These are phyloP conservation scores for Cynopterus sphinx DNA, from an alignment of 2,797 vertebrate species.

Conservation along the genomic window DNA sequence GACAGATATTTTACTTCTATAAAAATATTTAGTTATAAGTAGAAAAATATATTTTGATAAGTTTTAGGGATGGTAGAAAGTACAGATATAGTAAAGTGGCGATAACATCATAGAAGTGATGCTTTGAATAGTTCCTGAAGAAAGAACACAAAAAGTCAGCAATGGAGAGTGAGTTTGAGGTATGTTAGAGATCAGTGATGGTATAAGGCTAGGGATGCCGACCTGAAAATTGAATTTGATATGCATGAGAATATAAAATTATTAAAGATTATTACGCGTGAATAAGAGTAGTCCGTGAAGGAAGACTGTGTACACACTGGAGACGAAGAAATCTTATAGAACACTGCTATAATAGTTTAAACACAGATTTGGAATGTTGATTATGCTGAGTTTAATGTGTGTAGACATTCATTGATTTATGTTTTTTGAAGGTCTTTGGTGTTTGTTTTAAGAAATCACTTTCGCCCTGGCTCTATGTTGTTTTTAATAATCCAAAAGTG, in stretches of 20 bases:
- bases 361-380: neutral
- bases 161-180: neutral
- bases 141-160: neutral
- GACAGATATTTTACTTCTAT: neutral
- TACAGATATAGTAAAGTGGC: neutral
- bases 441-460: constrained; percentile 5
- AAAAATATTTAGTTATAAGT: neutral
- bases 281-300: neutral
- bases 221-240: neutral
- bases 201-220: neutral
- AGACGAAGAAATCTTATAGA: neutral
- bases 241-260: neutral
- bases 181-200: neutral
- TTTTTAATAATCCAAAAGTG: neutral
- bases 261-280: neutral
- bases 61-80: neutral
- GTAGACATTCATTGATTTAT: neutral
- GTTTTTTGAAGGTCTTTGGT: neutral
- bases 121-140: neutral
- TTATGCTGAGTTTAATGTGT: neutral
- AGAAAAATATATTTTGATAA: neutral
- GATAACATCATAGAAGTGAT: neutral
- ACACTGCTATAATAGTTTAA: neutral
- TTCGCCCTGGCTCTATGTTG: neutral
- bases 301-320: neutral